Percentiles rank a stretch among this genome's conserved stretches.
Evolutionary conservation across 2,797 vertebrate species (phyloP).

Genomic region (Galago senegalensis): DNA sequence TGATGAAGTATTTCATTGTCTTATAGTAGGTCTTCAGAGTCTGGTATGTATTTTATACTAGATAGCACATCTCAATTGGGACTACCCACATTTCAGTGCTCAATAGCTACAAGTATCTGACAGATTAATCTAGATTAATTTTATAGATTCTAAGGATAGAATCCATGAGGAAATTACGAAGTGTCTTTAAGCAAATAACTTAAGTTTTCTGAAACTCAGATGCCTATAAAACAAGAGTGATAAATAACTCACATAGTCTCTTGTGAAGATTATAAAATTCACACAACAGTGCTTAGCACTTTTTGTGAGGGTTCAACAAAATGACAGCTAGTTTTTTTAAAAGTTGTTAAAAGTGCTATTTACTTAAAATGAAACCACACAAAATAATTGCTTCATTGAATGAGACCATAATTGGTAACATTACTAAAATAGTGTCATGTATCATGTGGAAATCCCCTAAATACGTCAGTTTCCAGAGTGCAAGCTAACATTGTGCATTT

Average conservation of each 20-base stretch:
- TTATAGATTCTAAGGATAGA: neutral
- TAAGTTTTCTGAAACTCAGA: neutral
- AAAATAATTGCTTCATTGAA: neutral
- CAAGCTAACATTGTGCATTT: neutral
- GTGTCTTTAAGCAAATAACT: constrained; percentile 31
- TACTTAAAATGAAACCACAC: constrained; percentile 59
- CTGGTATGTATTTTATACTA: neutral
- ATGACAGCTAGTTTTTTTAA: neutral
- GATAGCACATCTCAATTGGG: constrained; percentile 14
- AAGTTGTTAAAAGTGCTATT: constrained; percentile 39
- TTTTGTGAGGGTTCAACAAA: constrained; percentile 10
- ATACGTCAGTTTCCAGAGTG: neutral
- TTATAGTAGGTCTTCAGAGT: constrained; percentile 38
- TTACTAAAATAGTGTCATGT: neutral
- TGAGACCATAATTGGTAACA: neutral
- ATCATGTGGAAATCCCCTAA: neutral
- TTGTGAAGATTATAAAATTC: neutral
- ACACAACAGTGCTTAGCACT: neutral
- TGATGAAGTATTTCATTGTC: constrained; percentile 44
- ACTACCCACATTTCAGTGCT: neutral
- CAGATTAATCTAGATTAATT: neutral
- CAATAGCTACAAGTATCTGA: neutral
- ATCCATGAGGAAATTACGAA: neutral
- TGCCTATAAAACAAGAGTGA: neutral
- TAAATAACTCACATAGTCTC: neutral